phyloP scores from a whole-genome alignment of 2,113 vertebrate species.

The Myrmophylax atrothorax region DNA sequence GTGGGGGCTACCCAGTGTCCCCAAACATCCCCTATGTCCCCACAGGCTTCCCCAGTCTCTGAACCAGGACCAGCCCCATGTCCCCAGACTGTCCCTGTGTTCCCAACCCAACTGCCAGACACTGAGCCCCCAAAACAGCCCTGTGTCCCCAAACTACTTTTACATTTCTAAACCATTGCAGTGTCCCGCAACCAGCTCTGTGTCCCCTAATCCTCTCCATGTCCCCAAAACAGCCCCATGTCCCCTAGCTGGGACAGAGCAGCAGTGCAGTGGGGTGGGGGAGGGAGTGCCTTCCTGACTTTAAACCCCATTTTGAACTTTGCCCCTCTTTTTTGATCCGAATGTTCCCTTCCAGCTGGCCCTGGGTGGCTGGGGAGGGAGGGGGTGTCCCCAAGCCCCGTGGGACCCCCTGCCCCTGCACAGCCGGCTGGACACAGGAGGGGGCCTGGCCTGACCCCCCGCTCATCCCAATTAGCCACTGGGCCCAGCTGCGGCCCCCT shows the following conservation, averaged over 20 bases:
- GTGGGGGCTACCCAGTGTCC: no score
- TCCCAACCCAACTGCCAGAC: background rate
- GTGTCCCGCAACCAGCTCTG: accelerated
- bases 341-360: background rate
- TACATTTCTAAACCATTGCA: background rate
- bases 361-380: background rate
- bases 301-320: background rate
- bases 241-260: background rate
- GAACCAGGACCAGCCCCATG: no score
- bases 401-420: background rate
- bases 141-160: background rate
- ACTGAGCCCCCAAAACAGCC: background rate
- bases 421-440: background rate
- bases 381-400: background rate
- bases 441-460: background rate
- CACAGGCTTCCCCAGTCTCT: no score
- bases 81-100: background rate
- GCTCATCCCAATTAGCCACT: background rate
- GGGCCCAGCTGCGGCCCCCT: conserved; percentile 14
- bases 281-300: background rate
- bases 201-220: background rate
- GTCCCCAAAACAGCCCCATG: background rate
- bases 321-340: accelerated
- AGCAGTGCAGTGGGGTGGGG: background rate
- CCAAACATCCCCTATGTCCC: no score